Evolutionary conservation across 2,797 vertebrate species (phyloP), one percentile per base, ranked within the genome.

Genomic region (Salarias fasciatus): DNA sequence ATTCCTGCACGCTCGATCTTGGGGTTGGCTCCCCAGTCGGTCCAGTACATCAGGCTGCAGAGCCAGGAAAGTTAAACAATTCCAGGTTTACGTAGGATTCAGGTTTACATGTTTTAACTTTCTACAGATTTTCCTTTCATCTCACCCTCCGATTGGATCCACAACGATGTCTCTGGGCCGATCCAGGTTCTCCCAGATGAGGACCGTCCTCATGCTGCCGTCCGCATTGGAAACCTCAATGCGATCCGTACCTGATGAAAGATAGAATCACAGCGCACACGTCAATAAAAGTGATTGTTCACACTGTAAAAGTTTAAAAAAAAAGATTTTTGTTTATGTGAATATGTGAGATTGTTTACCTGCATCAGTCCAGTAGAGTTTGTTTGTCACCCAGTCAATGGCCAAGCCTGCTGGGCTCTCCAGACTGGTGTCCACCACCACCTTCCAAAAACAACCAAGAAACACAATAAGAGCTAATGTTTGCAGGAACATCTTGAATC

Each of bases 141-240:
- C 95, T 92, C 67, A 99, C 98, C 97, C 95, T 91, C 89, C 96
- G 24, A 97, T 86, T 0, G 98, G 96, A 51, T 99, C 97, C 5
- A 99, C 95, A n/a, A 99, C 97, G 0, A 99, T 99, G 86, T 99
- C 98, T 69, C 98, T 90, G 41, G 98, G 98, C 40, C 97, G 93
- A 85, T 99, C 98, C 47, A 99, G 90, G 85, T 98, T 99, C 76
- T 99, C 98, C 98, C 98, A 99, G 62, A 99, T 96, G 53, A 99
- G 89, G 36, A 99, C 97, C 0, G 96, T 98, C 61, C 97, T 91
- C 95, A 99, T 96, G 79, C 92, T 95, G 2, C 98, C 98, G 2
- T 99, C 95, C 0, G 94, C 92, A 47, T 98, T 97, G 15, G 98
- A 96, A 5, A 98, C 98, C 67, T 99, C 98, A 15, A 99, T 98